A percentile compares a stretch with the other conserved stretches of the same genome.
Conservation (phyloP, 2,113 vertebrate species). For the Nerophis ophidion region DNA sequence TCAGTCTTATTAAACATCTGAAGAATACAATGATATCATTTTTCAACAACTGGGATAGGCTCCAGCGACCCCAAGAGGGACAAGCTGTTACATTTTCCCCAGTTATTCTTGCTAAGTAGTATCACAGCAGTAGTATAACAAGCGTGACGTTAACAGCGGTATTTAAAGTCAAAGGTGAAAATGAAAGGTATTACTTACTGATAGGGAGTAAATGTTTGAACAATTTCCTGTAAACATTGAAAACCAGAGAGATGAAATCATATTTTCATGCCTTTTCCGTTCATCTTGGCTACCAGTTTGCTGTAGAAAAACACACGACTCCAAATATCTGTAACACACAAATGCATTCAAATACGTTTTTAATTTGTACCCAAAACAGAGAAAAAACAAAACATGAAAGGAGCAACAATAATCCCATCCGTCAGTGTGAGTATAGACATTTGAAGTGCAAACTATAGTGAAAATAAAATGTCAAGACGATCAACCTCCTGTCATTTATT, state of each 20-base stretch:
- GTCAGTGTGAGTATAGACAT: not conserved
- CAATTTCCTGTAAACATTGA: too few relatives aligned
- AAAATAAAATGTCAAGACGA: constrained; percentile 36
- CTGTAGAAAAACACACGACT: not conserved
- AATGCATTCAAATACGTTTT: constrained; percentile 55
- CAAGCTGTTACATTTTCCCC: not conserved
- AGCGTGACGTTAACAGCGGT: constrained; percentile 64
- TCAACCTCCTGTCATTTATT: constrained; percentile 32
- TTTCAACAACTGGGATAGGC: not conserved
- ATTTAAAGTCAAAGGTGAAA: constrained; percentile 73
- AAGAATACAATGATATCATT: not conserved
- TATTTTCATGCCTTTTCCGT: not conserved
- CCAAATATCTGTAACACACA: not conserved
- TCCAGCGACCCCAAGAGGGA: too few relatives aligned
- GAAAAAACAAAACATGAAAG: constrained; percentile 27
- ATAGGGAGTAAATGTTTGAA: not conserved
- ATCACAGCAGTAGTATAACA: constrained; percentile 58
- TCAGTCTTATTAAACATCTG: not conserved
- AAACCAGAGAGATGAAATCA: too few relatives aligned
- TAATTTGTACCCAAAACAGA: constrained; percentile 53
- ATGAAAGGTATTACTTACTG: constrained; percentile 54
- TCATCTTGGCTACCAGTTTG: not conserved
- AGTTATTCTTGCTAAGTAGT: not conserved
- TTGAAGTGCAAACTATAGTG: constrained; percentile 46
- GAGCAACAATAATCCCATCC: constrained; percentile 12